A percentile compares a stretch with the other conserved stretches of the same genome.
Conservation (phyloP, 2,797 vertebrate genomes). For the Pangasius mekongensis region DNA sequence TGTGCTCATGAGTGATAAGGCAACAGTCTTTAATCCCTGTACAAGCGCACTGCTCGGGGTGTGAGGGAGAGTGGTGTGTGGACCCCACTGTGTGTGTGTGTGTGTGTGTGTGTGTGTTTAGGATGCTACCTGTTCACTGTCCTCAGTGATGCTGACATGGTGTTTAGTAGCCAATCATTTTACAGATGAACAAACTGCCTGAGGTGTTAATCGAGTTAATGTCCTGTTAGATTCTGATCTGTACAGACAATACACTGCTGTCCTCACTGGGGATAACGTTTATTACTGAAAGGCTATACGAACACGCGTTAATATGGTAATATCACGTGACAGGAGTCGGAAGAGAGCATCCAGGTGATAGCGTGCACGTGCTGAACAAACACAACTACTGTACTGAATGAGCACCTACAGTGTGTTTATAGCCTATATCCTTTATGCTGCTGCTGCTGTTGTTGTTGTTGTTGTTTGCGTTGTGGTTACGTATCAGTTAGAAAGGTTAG, state of each 20-base stretch:
- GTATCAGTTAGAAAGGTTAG: background rate
- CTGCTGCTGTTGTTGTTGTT: background rate
- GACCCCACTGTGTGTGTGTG: background rate
- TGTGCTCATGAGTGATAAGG: background rate
- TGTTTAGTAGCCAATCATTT: background rate
- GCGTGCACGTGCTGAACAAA: background rate
- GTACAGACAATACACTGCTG: too few species aligned
- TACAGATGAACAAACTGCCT: too few species aligned
- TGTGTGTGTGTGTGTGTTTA: background rate
- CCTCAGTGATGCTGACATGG: background rate
- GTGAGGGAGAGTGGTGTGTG: background rate
- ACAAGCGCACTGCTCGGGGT: background rate
- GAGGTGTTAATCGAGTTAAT: background rate
- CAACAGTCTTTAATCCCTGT: background rate
- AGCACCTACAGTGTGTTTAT: background rate
- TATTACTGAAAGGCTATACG: background rate
- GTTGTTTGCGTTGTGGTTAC: background rate
- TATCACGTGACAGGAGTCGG: background rate
- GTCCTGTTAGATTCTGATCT: background rate
- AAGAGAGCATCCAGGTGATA: constrained; percentile 9
- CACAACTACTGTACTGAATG: background rate
- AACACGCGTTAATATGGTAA: background rate
- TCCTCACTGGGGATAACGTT: background rate
- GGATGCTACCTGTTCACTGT: constrained; percentile 15
- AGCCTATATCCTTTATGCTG: too few species aligned